Evolutionary conservation across 2,113 vertebrate genomes (phyloP).

Genomic region (Herpetotheres cachinnans): DNA sequence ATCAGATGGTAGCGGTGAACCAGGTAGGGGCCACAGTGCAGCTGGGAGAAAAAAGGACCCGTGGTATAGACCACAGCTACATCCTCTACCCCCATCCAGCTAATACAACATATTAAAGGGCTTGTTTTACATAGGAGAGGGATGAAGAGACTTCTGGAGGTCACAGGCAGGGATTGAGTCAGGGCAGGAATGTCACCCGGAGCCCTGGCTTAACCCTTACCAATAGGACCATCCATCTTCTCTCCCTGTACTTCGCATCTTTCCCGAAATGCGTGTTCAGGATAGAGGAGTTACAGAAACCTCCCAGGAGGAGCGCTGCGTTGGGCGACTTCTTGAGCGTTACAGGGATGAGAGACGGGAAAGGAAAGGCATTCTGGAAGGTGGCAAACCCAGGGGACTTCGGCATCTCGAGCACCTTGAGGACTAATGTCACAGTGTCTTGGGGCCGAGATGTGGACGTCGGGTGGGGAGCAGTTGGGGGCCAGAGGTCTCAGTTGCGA

Average conservation of each 20-base stretch:
- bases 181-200: background rate
- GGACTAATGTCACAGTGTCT: background rate
- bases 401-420: background rate
- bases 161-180: background rate
- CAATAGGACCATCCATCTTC: background rate
- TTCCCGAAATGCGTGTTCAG: background rate
- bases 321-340: background rate
- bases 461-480: background rate
- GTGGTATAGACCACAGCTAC: rapidly evolving
- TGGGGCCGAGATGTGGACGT: rapidly evolving
- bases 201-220: slow-evolving; percentile 6
- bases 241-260: background rate
- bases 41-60: background rate
- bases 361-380: background rate
- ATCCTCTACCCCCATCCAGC: background rate
- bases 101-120: background rate
- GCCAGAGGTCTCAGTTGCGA: background rate
- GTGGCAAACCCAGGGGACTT: background rate
- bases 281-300: background rate
- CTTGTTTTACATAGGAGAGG: background rate
- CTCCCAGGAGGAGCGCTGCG: rapidly evolving
- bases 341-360: background rate
- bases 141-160: background rate
- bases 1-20: background rate
- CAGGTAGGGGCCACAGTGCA: background rate